Evolutionary conservation across 2,797 vertebrate genomes (phyloP).

Genomic region (Molossus alvarezi): DNA sequence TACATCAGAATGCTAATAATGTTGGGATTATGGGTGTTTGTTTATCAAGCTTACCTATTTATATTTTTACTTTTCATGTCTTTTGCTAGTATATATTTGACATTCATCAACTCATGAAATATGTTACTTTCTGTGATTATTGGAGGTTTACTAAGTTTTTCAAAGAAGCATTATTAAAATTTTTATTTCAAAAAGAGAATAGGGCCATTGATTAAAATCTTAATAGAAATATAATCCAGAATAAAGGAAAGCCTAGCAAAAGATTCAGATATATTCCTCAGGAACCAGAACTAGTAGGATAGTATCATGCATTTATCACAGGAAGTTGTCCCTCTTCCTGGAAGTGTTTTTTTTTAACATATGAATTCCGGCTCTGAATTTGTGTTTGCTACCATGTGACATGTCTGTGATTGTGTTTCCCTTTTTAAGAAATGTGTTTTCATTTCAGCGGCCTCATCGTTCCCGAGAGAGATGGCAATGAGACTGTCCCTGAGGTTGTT

Average conservation of each 20-base stretch:
- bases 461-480: slow-evolving; percentile 96
- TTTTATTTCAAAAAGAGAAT: slow-evolving; percentile 33
- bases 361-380: slow-evolving; percentile 3
- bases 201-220: slow-evolving; percentile 11
- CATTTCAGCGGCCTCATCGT: slow-evolving; percentile 96
- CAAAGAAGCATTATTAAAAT: slow-evolving; percentile 28
- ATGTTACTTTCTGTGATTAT: slow-evolving; percentile 67
- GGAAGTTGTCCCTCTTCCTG: background rate
- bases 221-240: background rate
- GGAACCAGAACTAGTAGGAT: background rate
- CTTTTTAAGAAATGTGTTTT: slow-evolving; percentile 51
- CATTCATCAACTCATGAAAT: slow-evolving; percentile 33
- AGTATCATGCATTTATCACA: background rate
- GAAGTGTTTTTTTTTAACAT: background rate
- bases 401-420: slow-evolving; percentile 14
- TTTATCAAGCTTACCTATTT: slow-evolving; percentile 40
- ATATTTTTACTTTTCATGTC: slow-evolving; percentile 21
- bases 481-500: slow-evolving; percentile 96
- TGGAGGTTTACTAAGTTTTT: slow-evolving; percentile 62
- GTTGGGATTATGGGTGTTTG: slow-evolving; percentile 29
- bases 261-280: background rate
- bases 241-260: background rate
- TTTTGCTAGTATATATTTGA: slow-evolving; percentile 49
- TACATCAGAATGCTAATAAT: slow-evolving; percentile 28
- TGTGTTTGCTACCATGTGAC: background rate